Evolutionary conservation across 2,113 vertebrate genomes (phyloP).

Genomic region (Gadus macrocephalus): DNA sequence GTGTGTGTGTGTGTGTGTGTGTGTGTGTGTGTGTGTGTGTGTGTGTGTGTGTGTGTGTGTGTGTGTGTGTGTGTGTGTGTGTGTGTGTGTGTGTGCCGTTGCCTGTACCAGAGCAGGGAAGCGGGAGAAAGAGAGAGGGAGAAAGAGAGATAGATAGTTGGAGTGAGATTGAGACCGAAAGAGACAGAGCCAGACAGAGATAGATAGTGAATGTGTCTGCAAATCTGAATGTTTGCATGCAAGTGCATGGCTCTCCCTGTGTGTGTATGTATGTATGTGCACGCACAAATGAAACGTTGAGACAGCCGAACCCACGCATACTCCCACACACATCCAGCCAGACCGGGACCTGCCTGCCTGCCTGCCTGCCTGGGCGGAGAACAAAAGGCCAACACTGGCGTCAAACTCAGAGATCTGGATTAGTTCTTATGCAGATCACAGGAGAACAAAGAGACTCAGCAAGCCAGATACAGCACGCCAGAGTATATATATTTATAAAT

Average conservation of each 20-base stretch:
- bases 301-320: constrained; percentile 27
- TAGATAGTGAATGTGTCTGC: constrained; percentile 60
- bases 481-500: neutral
- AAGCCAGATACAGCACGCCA: neutral
- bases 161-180: too few relatives aligned
- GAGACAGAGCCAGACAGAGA: too few relatives aligned
- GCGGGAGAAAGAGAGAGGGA: too few relatives aligned
- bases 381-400: neutral
- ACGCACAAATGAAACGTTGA: constrained; percentile 9
- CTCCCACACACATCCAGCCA: constrained; percentile 27
- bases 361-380: constrained; percentile 5
- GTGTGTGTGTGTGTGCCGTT: neutral
- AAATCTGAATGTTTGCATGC: constrained; percentile 32
- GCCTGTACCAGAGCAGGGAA: too few relatives aligned
- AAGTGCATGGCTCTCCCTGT: constrained; percentile 10
- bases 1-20: constrained; percentile 1
- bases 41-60: neutral
- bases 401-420: constrained; percentile 11
- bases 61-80: too few relatives aligned
- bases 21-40: too few relatives aligned
- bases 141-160: too few relatives aligned
- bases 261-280: neutral
- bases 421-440: neutral
- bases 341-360: constrained; percentile 25
- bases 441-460: constrained; percentile 1